Evolutionary conservation across 2,113 vertebrate genomes (phyloP).

Genomic region (Oenanthe oenanthe): DNA sequence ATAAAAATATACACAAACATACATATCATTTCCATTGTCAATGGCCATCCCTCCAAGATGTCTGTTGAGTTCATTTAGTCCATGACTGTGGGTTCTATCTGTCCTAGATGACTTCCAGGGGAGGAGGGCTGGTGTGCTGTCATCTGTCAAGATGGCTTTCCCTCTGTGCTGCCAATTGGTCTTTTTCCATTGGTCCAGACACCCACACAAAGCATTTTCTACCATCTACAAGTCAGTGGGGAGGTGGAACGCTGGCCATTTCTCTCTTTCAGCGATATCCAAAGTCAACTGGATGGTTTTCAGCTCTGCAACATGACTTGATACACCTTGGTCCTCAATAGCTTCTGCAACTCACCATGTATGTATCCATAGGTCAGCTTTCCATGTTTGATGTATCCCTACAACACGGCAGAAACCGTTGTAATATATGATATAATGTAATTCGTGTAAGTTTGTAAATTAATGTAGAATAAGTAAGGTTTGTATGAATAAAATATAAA

Average conservation of each 20-base stretch:
- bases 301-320: background rate
- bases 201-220: background rate
- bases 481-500: no score
- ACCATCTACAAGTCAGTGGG: background rate
- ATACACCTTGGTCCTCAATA: background rate
- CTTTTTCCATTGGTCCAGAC: background rate
- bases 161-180: background rate
- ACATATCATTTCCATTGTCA: background rate
- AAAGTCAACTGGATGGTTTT: background rate
- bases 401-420: background rate
- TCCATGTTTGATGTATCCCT: background rate
- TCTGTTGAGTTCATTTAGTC: background rate
- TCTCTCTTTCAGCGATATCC: background rate
- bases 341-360: background rate
- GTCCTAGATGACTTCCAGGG: background rate
- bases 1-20: background rate
- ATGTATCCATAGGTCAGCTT: background rate
- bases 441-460: no score
- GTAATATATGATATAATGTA: no score
- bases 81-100: background rate
- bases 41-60: background rate
- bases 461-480: no score
- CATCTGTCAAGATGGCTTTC: background rate
- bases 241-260: background rate
- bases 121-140: background rate